Evolutionary conservation across 2,888 invertebrate genomes (phyloP).

Genomic region (Myathropa florea): DNA sequence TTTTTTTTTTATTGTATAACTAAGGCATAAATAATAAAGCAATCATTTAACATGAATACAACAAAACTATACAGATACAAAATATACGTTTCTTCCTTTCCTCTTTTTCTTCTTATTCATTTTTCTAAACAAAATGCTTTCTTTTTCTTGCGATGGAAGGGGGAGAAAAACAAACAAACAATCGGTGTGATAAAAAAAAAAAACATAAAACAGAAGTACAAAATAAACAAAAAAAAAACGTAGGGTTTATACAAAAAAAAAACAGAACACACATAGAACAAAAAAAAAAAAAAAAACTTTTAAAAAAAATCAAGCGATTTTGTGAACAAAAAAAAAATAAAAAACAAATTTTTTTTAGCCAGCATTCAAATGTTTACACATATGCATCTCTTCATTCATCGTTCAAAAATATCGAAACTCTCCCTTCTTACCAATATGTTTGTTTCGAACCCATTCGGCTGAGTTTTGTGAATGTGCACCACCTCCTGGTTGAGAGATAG

Average conservation of each 20-base stretch:
- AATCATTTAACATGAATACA: background rate
- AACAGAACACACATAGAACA: background rate
- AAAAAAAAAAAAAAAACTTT: background rate
- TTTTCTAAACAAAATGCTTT: background rate
- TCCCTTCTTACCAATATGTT: constrained; percentile 95
- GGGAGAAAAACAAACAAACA: background rate
- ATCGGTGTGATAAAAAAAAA: background rate
- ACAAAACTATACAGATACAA: background rate
- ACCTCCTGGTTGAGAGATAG: constrained; percentile 73
- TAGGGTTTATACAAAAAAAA: too few relatives aligned
- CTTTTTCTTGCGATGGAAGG: background rate
- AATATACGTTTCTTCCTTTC: background rate
- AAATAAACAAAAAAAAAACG: background rate
- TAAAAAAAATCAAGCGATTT: background rate
- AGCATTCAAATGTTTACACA: constrained; percentile 2
- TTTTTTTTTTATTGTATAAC: background rate
- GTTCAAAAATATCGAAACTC: constrained; percentile 95
- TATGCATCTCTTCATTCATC: background rate
- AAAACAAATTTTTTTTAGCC: constrained; percentile 38
- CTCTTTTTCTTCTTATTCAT: background rate
- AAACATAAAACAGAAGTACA: background rate
- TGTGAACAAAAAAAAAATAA: constrained; percentile 7
- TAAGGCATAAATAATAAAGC: background rate
- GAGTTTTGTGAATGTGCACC: constrained; percentile 83
- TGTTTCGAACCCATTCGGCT: constrained; percentile 92